phyloP scores from a whole-genome alignment of 1,140 invertebrate species.

The Eupeodes corollae region DNA sequence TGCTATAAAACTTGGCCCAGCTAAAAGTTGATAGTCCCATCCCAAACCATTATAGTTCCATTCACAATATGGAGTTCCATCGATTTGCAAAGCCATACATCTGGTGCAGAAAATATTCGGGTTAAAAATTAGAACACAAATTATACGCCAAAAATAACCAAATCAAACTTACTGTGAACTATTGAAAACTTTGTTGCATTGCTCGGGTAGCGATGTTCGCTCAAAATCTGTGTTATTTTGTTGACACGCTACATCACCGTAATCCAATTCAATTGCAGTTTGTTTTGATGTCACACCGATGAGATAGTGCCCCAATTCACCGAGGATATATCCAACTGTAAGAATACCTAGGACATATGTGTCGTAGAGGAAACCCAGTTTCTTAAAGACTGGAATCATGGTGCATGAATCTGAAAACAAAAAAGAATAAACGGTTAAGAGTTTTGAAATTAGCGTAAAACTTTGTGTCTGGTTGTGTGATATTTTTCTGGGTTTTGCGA shows the following conservation, averaged over 20 bases:
- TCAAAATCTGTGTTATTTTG: conserved; percentile 51
- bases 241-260: conserved; percentile 79
- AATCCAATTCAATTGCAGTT: conserved; percentile 71
- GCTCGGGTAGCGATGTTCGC: conserved; percentile 46
- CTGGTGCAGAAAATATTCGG: conserved; percentile 36
- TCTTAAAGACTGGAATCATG: conserved; percentile 39
- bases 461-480: too few species aligned
- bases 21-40: conserved; percentile 81
- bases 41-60: conserved; percentile 90
- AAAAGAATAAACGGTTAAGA: too few species aligned
- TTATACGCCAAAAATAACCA: neutral
- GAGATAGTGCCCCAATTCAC: conserved; percentile 75
- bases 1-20: conserved; percentile 83
- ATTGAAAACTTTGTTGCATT: conserved; percentile 43
- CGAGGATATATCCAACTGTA: conserved; percentile 69
- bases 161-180: conserved; percentile 11
- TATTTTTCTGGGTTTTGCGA: too few species aligned
- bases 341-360: conserved; percentile 65
- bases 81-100: conserved; percentile 51
- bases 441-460: too few species aligned
- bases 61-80: conserved; percentile 66
- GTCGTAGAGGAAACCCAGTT: conserved; percentile 57
- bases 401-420: neutral
- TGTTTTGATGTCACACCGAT: conserved; percentile 79
- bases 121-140: neutral